Conservation (phyloP, 2,797 vertebrate genomes). For the Poliocrania exsul region DNA sequence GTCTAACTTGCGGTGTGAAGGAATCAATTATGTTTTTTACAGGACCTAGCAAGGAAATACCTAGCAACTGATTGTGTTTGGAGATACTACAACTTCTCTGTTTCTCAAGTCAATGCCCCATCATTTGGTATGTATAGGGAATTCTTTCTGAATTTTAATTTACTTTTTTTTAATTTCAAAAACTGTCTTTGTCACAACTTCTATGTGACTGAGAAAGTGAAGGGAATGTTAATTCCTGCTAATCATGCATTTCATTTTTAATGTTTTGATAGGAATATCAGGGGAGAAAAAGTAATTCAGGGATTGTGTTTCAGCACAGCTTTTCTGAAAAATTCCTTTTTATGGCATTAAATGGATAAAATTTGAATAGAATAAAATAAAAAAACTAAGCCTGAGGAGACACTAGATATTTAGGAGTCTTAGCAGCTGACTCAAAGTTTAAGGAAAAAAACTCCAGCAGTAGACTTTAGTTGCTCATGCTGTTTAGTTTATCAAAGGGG, state of each 20-base stretch:
- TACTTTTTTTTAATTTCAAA: not conserved
- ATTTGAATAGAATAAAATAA: not conserved
- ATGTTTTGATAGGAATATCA: not conserved
- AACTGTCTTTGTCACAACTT: not conserved
- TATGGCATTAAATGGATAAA: not conserved
- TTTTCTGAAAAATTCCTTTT: not conserved
- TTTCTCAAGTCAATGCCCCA: slow-evolving; percentile 86
- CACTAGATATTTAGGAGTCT: not conserved
- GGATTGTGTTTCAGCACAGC: not conserved
- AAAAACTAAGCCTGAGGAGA: not conserved
- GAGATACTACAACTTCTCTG: slow-evolving; percentile 92
- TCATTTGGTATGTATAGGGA: slow-evolving; percentile 83
- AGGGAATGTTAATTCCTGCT: not conserved
- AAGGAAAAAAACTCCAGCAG: not conserved
- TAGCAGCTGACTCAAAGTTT: not conserved
- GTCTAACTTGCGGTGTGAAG: not conserved
- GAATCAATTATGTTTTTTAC: not conserved
- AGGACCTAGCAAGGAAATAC: slow-evolving; percentile 82
- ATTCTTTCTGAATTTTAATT: slow-evolving; percentile 2
- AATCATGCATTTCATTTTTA: not conserved
- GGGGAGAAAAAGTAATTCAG: not conserved
- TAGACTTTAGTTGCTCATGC: not conserved
- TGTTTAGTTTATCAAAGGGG: slow-evolving; percentile 10
- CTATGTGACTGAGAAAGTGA: not conserved
- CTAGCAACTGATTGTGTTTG: slow-evolving; percentile 82